These are phyloP conservation scores for Aphelinus atriplicis DNA, from an alignment of 1,140 invertebrate genomes.

Conservation along the genomic window DNA sequence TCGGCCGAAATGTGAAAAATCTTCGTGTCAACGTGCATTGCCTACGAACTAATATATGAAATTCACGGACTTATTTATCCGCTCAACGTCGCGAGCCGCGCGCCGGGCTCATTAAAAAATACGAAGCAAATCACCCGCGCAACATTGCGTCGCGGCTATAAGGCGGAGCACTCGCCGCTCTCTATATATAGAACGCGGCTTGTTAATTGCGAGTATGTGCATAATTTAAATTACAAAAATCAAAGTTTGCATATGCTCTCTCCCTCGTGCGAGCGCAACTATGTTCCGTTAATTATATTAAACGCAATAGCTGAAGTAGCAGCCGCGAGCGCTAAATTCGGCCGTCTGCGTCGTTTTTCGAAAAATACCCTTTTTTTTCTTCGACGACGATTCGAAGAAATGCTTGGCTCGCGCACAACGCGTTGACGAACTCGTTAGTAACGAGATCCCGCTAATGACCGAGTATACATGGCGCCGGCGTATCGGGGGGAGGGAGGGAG, in stretches of 20 bases:
- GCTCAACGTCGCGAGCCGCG: too few relatives aligned
- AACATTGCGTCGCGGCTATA: too few relatives aligned
- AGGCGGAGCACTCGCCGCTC: too few relatives aligned
- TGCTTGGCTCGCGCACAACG: not conserved
- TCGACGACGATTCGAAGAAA: not conserved
- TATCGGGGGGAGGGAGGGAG: not conserved
- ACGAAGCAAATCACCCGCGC: too few relatives aligned
- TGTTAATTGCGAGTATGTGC: not conserved
- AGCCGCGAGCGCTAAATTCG: too few relatives aligned
- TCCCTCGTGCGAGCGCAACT: not conserved
- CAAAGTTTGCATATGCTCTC: not conserved
- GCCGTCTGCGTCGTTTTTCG: too few relatives aligned
- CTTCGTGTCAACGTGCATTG: too few relatives aligned
- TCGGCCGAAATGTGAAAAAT: too few relatives aligned
- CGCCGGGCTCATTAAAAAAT: too few relatives aligned
- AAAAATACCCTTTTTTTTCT: not conserved
- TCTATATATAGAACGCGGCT: not conserved
- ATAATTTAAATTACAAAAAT: not conserved
- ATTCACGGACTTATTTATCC: too few relatives aligned
- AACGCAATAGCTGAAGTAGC: too few relatives aligned
- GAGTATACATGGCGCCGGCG: slow-evolving; percentile 37
- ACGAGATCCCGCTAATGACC: slow-evolving; percentile 45
- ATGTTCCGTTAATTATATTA: not conserved
- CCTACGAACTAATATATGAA: too few relatives aligned
- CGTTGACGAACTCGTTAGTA: slow-evolving; percentile 40